Conservation (phyloP, 1,140 invertebrate species). For the Drosophila varians region DNA sequence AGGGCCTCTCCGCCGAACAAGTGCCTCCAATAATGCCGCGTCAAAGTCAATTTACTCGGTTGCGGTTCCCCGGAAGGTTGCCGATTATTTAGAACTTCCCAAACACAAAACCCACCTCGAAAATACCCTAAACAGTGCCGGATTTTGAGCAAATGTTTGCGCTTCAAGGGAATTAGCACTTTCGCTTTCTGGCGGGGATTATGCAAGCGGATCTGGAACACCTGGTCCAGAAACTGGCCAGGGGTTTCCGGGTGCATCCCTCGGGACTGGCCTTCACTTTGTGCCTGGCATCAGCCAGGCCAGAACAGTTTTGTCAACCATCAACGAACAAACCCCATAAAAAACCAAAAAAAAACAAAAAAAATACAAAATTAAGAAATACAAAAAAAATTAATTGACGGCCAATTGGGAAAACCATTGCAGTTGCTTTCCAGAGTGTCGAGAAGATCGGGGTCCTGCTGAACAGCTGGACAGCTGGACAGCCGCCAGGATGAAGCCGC, state of each 20-base stretch:
- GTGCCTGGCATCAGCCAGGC: conserved; percentile 4
- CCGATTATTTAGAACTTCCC: conserved; percentile 44
- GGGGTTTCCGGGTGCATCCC: not conserved
- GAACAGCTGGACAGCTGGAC: not conserved
- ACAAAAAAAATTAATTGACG: not conserved
- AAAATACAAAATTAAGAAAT: not conserved
- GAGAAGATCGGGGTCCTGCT: not conserved
- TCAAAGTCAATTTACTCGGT: conserved; percentile 62
- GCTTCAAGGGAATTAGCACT: conserved; percentile 67
- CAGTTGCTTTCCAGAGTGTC: not conserved
- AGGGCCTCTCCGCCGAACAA: conserved; percentile 7
- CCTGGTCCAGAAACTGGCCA: not conserved
- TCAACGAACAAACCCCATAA: not conserved
- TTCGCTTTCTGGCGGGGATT: conserved; percentile 43
- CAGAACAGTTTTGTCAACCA: conserved; percentile 6
- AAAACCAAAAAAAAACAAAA: not conserved
- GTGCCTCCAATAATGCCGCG: conserved; percentile 47
- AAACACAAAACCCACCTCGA: not conserved
- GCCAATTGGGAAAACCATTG: conserved; percentile 20
- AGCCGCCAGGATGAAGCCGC: conserved; percentile 11
- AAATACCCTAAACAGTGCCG: not conserved
- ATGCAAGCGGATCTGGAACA: conserved; percentile 26
- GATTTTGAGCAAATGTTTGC: conserved; percentile 27
- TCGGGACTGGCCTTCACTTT: not conserved
- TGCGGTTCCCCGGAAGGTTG: conserved; percentile 22